A percentile compares a stretch with the other conserved stretches of the same genome.
Evolutionary conservation across 1,140 invertebrate genomes (phyloP).

Genomic region (Zaprionus kolodkinae): DNA sequence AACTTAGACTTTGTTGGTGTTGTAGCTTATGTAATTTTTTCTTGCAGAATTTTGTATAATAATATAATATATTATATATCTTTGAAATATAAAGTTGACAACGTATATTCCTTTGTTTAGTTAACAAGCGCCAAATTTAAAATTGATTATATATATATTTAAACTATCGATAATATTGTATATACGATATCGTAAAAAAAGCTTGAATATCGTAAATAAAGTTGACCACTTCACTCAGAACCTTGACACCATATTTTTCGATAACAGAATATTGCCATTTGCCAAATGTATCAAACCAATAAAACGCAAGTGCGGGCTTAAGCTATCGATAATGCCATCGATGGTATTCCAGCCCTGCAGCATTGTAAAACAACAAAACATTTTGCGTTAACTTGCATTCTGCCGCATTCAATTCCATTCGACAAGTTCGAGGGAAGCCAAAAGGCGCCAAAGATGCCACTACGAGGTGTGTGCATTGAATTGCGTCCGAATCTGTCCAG

Average conservation of each 20-base stretch:
- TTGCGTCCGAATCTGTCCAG: slow-evolving; percentile 63
- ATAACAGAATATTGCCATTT: neutral
- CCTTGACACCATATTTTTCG: neutral
- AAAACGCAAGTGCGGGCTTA: neutral
- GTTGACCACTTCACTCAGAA: neutral
- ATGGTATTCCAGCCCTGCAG: neutral
- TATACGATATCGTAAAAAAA: neutral
- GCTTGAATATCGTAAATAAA: neutral
- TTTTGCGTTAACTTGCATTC: slow-evolving; percentile 2
- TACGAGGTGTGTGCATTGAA: slow-evolving; percentile 58
- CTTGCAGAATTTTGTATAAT: too few species aligned
- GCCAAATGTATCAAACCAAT: neutral
- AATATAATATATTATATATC: too few species aligned
- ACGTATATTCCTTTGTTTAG: neutral
- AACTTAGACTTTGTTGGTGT: too few species aligned
- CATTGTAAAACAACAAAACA: slow-evolving; percentile 20
- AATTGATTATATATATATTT: neutral
- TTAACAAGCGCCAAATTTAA: neutral
- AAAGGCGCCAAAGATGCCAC: slow-evolving; percentile 45
- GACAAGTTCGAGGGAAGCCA: neutral
- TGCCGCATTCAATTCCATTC: slow-evolving; percentile 6
- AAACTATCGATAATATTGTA: neutral
- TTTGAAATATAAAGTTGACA: too few species aligned
- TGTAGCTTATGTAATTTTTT: too few species aligned
- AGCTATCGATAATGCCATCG: neutral